Conservation (phyloP, 1,140 invertebrate species). For the Aethina tumida region DNA sequence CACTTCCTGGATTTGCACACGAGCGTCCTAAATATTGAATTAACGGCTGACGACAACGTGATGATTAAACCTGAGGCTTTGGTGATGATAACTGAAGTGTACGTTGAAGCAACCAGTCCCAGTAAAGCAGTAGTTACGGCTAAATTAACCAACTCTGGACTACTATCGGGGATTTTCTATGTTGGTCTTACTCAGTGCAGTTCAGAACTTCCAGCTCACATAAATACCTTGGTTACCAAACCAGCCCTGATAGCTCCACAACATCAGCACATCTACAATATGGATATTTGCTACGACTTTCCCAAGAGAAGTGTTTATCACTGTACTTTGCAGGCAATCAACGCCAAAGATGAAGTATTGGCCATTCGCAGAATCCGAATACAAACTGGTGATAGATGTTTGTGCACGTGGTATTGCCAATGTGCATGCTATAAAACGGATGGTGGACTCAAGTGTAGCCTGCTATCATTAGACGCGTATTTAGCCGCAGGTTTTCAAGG, state of each 20-base stretch:
- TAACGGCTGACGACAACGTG: conserved; percentile 37
- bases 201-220: conserved; percentile 33
- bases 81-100: conserved; percentile 37
- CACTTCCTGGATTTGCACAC: conserved; percentile 27
- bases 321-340: conserved; percentile 37
- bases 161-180: conserved; percentile 32
- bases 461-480: conserved; percentile 32
- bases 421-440: conserved; percentile 35
- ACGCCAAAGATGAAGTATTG: conserved; percentile 33
- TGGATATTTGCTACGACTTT: conserved; percentile 33
- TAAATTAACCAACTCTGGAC: conserved; percentile 37
- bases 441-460: conserved; percentile 30
- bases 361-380: conserved; percentile 36
- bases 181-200: conserved; percentile 37
- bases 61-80: conserved; percentile 31
- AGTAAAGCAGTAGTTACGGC: conserved; percentile 34
- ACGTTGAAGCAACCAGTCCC: conserved; percentile 33
- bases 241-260: conserved; percentile 35
- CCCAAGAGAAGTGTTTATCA: conserved; percentile 33
- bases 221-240: conserved; percentile 32
- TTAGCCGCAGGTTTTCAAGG: conserved; percentile 39
- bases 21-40: conserved; percentile 36
- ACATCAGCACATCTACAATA: conserved; percentile 34
- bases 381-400: conserved; percentile 36
- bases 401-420: conserved; percentile 39